Percentiles rank a stretch among this genome's conserved stretches.
Conservation (phyloP, 2,113 vertebrate genomes). For the Gavia stellata region DNA sequence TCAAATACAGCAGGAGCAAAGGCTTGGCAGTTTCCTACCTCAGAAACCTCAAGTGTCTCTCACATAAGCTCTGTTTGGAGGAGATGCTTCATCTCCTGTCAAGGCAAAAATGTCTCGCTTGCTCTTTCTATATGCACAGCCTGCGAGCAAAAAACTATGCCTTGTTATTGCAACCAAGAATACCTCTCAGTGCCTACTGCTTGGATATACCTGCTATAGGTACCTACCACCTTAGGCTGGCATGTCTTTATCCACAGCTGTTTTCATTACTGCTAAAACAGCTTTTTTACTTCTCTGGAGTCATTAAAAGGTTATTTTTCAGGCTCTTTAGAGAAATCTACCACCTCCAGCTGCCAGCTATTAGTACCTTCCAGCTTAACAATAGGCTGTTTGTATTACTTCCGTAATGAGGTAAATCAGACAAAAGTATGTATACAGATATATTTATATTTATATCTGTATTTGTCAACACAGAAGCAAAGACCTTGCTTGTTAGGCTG, state of each 20-base stretch:
- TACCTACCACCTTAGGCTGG: neutral
- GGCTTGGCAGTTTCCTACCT: neutral
- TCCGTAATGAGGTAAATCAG: neutral
- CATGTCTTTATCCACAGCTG: neutral
- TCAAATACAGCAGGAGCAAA: neutral
- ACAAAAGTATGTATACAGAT: neutral
- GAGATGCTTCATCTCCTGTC: neutral
- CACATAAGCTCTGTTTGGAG: neutral
- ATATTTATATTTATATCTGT: neutral
- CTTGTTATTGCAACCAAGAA: neutral
- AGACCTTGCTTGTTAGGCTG: neutral
- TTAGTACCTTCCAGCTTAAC: neutral
- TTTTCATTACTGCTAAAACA: neutral
- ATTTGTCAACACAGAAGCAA: neutral
- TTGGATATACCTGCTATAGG: neutral
- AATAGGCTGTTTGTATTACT: neutral
- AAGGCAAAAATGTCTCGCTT: neutral
- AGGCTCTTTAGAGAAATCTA: neutral
- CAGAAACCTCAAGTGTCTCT: neutral
- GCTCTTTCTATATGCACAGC: neutral
- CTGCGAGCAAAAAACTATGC: neutral
- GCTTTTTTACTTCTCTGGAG: neutral
- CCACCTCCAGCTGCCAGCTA: neutral
- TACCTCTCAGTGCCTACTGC: neutral
- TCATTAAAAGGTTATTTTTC: neutral